Conservation (phyloP, 2,888 invertebrate species). For the Heliconius charithonia region DNA sequence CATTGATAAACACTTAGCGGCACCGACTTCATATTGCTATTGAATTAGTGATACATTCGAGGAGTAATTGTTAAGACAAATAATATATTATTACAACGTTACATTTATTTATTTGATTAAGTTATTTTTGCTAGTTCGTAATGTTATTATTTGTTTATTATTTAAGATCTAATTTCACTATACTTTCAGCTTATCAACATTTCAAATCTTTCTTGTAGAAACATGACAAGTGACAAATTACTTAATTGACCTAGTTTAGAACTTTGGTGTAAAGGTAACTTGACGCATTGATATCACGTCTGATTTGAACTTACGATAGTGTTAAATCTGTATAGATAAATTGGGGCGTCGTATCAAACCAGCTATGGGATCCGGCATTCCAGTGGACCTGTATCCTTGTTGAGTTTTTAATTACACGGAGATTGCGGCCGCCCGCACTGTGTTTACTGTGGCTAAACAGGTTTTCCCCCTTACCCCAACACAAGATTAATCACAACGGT, state of each 20-base stretch:
- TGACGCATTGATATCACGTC: background rate
- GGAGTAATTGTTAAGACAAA: background rate
- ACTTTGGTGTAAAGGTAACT: background rate
- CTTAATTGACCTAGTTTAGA: background rate
- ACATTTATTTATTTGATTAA: slow-evolving; percentile 8
- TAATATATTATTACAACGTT: slow-evolving; percentile 1
- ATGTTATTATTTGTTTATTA: slow-evolving; percentile 2
- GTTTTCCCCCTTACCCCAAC: slow-evolving; percentile 33
- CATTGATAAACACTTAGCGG: slow-evolving; percentile 22
- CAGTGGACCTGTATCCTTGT: slow-evolving; percentile 48
- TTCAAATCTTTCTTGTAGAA: no score
- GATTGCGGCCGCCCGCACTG: slow-evolving; percentile 57
- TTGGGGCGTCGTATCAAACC: slow-evolving; percentile 11
- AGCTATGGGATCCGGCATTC: slow-evolving; percentile 27
- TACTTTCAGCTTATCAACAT: background rate
- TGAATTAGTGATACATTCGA: background rate
- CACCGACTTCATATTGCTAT: background rate
- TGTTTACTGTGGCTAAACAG: slow-evolving; percentile 42
- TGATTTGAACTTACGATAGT: slow-evolving; percentile 1
- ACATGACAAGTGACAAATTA: background rate
- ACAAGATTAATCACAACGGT: slow-evolving; percentile 33
- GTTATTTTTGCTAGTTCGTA: background rate
- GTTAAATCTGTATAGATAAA: background rate
- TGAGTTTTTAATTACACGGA: slow-evolving; percentile 69
- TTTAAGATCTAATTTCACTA: background rate